Evolutionary conservation across 2,888 invertebrate genomes (phyloP).

Genomic region (Criorhina ranunculi): DNA sequence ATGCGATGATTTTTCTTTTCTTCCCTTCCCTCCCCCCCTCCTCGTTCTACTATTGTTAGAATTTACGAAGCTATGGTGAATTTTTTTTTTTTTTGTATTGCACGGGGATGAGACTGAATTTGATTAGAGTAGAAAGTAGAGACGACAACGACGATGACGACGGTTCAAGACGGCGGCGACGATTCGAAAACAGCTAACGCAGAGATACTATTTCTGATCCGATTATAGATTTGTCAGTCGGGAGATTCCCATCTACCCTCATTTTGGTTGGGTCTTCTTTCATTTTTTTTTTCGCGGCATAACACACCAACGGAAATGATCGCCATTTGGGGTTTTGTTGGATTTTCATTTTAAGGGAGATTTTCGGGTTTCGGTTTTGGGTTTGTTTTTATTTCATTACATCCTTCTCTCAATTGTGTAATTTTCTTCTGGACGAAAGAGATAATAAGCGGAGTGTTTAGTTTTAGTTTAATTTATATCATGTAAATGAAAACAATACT

Average conservation of each 20-base stretch:
- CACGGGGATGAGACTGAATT: constrained; percentile 53
- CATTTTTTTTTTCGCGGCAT: constrained; percentile 50
- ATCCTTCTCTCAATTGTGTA: constrained; percentile 13
- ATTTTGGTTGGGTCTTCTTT: constrained; percentile 36
- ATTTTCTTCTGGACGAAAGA: constrained; percentile 25
- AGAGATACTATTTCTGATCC: constrained; percentile 67
- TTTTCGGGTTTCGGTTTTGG: constrained; percentile 29
- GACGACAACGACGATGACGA: constrained; percentile 27
- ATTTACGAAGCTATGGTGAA: constrained; percentile 11
- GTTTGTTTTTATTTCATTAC: constrained; percentile 34
- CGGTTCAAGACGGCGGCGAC: constrained; percentile 39
- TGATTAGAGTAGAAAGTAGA: constrained; percentile 61
- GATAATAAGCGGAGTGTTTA: constrained; percentile 35
- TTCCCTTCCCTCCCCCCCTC: constrained; percentile 10
- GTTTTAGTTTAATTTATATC: constrained; percentile 19
- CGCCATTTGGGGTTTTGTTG: constrained; percentile 49
- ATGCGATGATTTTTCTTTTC: constrained; percentile 32
- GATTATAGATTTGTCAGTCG: constrained; percentile 67
- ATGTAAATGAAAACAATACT: constrained; percentile 43
- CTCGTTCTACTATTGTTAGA: neutral
- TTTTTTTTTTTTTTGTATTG: constrained; percentile 43
- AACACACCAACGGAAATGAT: constrained; percentile 50
- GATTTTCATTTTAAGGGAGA: constrained; percentile 23
- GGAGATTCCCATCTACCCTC: constrained; percentile 48
- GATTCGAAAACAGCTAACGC: constrained; percentile 67